Evolutionary conservation across 1,140 invertebrate species (phyloP).

Genomic region (Apis cerana): DNA sequence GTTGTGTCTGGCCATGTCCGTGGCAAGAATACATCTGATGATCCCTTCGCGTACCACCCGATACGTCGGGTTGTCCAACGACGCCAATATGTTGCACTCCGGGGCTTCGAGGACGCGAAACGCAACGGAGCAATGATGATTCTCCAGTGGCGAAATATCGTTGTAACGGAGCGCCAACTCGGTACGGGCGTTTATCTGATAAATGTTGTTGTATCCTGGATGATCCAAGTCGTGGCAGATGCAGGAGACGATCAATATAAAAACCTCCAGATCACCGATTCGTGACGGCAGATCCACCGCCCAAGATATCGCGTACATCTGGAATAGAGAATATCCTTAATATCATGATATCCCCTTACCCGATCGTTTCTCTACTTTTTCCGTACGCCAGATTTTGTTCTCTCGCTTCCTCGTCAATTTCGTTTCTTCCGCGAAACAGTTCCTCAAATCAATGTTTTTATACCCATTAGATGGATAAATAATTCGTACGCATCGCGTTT

Average conservation of each 20-base stretch:
- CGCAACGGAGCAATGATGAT: constrained; percentile 94
- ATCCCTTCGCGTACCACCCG: constrained; percentile 88
- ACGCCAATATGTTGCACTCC: constrained; percentile 90
- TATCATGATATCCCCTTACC: no score
- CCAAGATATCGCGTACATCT: constrained; percentile 95
- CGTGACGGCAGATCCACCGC: constrained; percentile 86
- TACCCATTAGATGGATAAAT: neutral
- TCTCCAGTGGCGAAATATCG: constrained; percentile 94
- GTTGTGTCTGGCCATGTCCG: constrained; percentile 94
- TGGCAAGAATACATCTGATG: constrained; percentile 92
- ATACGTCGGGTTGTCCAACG: constrained; percentile 84
- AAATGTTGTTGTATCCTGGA: constrained; percentile 95
- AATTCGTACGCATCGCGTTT: neutral
- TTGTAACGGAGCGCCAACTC: constrained; percentile 93
- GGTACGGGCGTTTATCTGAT: constrained; percentile 93
- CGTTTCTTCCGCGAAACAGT: no score
- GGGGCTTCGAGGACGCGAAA: constrained; percentile 90
- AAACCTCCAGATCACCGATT: constrained; percentile 88
- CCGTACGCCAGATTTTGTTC: no score
- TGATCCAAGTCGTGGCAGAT: constrained; percentile 96
- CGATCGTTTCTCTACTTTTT: no score
- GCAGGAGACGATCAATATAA: constrained; percentile 90
- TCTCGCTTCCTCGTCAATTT: neutral
- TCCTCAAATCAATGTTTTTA: no score
- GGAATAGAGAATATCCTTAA: constrained; percentile 32